Base-by-base conservation (phyloP, 2,113 vertebrate genomes). In the Trochalopteron elliotii region DNA sequence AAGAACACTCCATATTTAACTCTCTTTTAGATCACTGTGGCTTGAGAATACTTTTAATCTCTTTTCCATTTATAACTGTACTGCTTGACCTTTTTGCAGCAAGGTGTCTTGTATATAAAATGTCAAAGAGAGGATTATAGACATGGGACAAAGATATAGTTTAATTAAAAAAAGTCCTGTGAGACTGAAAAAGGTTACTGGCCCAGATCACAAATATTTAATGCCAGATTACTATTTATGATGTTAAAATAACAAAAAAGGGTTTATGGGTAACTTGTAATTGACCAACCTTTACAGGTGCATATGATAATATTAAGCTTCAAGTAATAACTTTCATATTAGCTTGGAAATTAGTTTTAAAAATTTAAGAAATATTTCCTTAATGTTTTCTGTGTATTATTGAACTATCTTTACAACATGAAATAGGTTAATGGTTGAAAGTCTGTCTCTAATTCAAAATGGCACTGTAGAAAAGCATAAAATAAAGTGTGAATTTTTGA, bases 11-110 rank as follows among this genome's bases (percentile, higher is more conserved):
- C 96, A 96, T 97, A 97, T 98, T 98, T 97, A 98, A 97, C 98
- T 98, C 89, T 47, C 97, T 97, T 97, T 97, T 97, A 98, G 98
- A 98, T 98, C 98, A 95, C 96, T 94, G 97, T 98, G 97, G 98
- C 97, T 98, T 97, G 97, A 98, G 98, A 98, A 98, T 98, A 98
- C 98, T 98, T 98, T 98, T 98, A 98, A 98, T 98, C 98, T 98
- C 97, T 97, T 98, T 98, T 98, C 98, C 98, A 98, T 98, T 98
- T 98, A 98, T 98, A 98, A 98, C 98, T 98, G 97, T 98, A 98
- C 97, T 97, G 97, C 97, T 98, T 98, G 98, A 98, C 98, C 98
- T 98, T 98, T 98, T 98, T 98, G 96, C 97, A 97, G 98, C 96
- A 98, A 98, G 97, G 97, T 98, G 97, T 97, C 98, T 98, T 98